phyloP scores from a whole-genome alignment of 2,888 invertebrate genomes.

The Melanostoma mellinum region DNA sequence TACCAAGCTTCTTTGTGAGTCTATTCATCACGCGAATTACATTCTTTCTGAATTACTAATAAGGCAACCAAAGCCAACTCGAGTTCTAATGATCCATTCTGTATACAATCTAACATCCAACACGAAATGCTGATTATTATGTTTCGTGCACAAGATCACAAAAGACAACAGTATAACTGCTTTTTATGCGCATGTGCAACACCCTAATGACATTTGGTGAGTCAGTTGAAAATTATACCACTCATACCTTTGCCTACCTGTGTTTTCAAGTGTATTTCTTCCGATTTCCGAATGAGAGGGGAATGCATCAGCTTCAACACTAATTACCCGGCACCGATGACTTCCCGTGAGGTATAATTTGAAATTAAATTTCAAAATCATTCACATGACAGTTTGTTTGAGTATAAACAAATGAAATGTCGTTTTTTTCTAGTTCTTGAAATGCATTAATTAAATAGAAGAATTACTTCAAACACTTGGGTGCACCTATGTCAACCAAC shows the following conservation, averaged over 20 bases:
- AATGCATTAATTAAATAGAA: too few relatives aligned
- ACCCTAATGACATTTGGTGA: slow-evolving; percentile 54
- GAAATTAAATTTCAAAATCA: slow-evolving; percentile 32
- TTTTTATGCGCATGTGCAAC: slow-evolving; percentile 63
- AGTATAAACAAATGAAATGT: slow-evolving; percentile 21
- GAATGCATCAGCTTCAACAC: slow-evolving; percentile 1
- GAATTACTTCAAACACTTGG: too few relatives aligned
- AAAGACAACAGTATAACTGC: slow-evolving; percentile 21
- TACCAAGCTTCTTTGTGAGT: too few relatives aligned
- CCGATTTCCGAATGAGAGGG: neutral
- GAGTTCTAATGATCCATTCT: slow-evolving; percentile 29
- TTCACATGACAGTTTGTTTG: slow-evolving; percentile 51
- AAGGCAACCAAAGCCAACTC: slow-evolving; percentile 19
- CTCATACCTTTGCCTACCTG: too few relatives aligned
- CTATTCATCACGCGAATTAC: too few relatives aligned
- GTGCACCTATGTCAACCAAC: too few relatives aligned
- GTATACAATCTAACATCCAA: slow-evolving; percentile 19
- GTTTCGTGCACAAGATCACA: neutral
- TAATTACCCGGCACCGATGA: slow-evolving; percentile 53
- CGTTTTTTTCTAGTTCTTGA: too few relatives aligned
- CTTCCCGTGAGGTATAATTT: slow-evolving; percentile 15
- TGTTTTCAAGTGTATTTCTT: neutral
- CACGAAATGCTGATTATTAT: slow-evolving; percentile 34
- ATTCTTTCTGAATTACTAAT: slow-evolving; percentile 33
- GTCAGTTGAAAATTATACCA: too few relatives aligned